A percentile compares a stretch with the other conserved stretches of the same genome.
phyloP scores from a whole-genome alignment of 2,797 vertebrate species.

The Eospalax fontanierii region DNA sequence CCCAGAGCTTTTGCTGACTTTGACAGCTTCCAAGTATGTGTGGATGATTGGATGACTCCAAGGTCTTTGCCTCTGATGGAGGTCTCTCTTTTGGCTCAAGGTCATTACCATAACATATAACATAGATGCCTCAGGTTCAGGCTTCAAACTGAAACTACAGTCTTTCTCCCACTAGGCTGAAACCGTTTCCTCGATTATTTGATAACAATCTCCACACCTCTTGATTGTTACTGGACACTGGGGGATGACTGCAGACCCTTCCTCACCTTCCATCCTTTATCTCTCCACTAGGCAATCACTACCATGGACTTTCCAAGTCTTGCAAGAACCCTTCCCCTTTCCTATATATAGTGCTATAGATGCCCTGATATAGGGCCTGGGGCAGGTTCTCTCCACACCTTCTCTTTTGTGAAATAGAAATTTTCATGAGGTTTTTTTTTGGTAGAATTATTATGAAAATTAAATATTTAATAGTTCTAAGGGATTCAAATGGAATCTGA shows the following conservation, averaged over 20 bases:
- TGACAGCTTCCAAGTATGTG: neutral
- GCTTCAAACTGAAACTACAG: neutral
- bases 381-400: neutral
- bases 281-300: accelerated
- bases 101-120: neutral
- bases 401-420: slow-evolving; percentile 22
- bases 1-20: neutral
- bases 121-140: neutral
- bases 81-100: neutral
- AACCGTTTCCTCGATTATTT: neutral
- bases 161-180: neutral
- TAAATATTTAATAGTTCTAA: slow-evolving; percentile 19
- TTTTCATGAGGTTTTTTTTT: neutral
- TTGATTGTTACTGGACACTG: too few relatives aligned
- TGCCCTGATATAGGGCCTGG: neutral
- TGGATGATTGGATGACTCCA: neutral
- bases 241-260: too few relatives aligned
- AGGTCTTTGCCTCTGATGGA: neutral
- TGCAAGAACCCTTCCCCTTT: neutral
- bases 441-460: slow-evolving; percentile 8
- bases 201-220: neutral
- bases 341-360: neutral
- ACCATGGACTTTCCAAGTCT: neutral
- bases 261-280: accelerated
- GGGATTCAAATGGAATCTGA: neutral